Percentiles rank a stretch among this genome's conserved stretches.
phyloP scores from a whole-genome alignment of 1,140 invertebrate genomes.

The Onthophagus taurus region DNA sequence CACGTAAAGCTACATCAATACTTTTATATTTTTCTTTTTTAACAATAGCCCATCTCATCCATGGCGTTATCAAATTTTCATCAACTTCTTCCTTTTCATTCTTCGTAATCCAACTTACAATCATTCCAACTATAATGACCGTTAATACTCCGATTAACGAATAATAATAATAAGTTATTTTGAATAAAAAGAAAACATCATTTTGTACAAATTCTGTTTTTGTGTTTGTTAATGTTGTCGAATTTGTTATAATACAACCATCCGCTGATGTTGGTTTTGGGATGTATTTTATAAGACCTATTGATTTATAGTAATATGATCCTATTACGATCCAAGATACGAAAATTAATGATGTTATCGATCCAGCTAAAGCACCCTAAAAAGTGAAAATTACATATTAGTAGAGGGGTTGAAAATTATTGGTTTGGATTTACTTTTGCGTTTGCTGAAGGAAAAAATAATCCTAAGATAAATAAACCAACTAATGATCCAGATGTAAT shows the following conservation, averaged over 20 bases:
- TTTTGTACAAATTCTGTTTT: background rate
- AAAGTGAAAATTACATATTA: constrained; percentile 5
- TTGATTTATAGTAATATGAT: constrained; percentile 23
- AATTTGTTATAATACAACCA: constrained; percentile 15
- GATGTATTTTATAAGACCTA: constrained; percentile 13
- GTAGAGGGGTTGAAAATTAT: constrained; percentile 16
- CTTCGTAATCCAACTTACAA: constrained; percentile 8
- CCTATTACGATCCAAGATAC: constrained; percentile 16
- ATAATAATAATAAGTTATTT: constrained; percentile 13
- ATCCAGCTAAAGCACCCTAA: constrained; percentile 24
- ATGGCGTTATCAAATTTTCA: constrained; percentile 3
- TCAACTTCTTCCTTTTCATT: background rate
- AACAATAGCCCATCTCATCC: constrained; percentile 6
- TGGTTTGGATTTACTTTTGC: constrained; percentile 38
- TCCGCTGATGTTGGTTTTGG: constrained; percentile 21
- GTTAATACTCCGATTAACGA: constrained; percentile 3
- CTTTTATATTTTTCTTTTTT: background rate
- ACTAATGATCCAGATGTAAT: constrained; percentile 54
- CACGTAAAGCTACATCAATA: background rate
- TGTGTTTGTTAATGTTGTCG: background rate
- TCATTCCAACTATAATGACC: constrained; percentile 7
- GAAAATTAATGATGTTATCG: constrained; percentile 15
- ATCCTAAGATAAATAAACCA: constrained; percentile 56
- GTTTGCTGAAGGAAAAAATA: constrained; percentile 55
- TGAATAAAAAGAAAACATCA: constrained; percentile 8